phyloP scores from a whole-genome alignment of 30 jellyfish, hydroid and myxozoan species.

The Morbakka virulenta region DNA sequence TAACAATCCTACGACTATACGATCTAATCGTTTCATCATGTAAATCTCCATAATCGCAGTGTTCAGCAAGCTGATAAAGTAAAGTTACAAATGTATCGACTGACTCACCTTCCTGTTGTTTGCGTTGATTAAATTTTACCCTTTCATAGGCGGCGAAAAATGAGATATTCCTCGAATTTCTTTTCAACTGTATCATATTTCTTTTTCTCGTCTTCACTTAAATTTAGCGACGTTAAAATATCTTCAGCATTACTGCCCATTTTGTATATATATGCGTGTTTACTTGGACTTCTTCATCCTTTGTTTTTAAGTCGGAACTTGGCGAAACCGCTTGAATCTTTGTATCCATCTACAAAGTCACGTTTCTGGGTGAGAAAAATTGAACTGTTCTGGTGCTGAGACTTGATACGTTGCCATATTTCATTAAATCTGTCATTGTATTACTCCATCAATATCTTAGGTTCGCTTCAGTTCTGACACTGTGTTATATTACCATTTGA shows the following conservation, averaged over 20 bases:
- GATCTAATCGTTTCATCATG: constrained; percentile 28
- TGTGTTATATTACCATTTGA: not conserved
- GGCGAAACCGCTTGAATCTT: constrained; percentile 15
- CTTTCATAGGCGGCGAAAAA: not conserved
- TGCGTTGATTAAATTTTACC: not conserved
- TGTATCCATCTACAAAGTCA: constrained; percentile 14
- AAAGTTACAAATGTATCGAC: not conserved
- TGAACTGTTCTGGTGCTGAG: constrained; percentile 31
- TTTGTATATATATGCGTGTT: constrained; percentile 5
- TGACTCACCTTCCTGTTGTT: not conserved
- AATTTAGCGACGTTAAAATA: not conserved
- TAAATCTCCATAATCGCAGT: constrained; percentile 14
- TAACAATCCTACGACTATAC: constrained; percentile 37
- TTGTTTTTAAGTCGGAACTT: constrained; percentile 17
- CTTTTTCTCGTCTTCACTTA: not conserved
- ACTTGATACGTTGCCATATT: constrained; percentile 24
- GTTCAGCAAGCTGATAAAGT: not conserved
- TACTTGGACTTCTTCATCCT: constrained; percentile 14
- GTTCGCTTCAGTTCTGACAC: not conserved
- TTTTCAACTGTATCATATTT: not conserved
- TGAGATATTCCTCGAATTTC: constrained; percentile 7
- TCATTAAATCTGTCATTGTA: not conserved
- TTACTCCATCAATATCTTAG: too few species aligned
- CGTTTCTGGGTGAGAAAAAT: constrained; percentile 7
- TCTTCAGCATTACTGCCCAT: constrained; percentile 33